Evolutionary conservation across 2,113 vertebrate genomes (phyloP).

Genomic region (Cryptomyrus ogoouensis): DNA sequence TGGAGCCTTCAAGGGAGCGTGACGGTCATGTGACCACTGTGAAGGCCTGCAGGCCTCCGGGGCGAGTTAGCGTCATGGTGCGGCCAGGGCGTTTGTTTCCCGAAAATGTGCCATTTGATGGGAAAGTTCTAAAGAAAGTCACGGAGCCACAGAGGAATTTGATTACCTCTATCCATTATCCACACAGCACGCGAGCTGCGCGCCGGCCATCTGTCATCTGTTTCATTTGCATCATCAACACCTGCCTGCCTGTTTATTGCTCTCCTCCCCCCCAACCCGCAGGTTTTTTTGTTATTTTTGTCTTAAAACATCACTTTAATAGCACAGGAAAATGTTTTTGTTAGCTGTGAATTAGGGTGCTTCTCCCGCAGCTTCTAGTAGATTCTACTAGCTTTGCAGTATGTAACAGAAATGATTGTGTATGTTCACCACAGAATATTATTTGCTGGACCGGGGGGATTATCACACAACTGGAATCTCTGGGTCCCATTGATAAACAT

Average conservation of each 20-base stretch:
- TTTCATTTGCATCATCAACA: conserved; percentile 88
- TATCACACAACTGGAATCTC: background rate
- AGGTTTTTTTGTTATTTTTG: background rate
- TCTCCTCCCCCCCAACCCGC: conserved; percentile 26
- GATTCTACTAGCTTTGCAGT: background rate
- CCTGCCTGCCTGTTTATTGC: conserved; percentile 81
- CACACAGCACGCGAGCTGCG: conserved; percentile 68
- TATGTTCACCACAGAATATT: background rate
- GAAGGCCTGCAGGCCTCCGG: background rate
- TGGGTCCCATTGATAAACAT: background rate
- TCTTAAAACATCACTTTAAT: conserved; percentile 66
- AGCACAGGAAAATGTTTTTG: conserved; percentile 80
- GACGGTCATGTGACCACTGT: background rate
- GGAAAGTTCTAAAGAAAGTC: conserved; percentile 74
- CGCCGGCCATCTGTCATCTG: conserved; percentile 79
- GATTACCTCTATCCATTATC: conserved; percentile 82
- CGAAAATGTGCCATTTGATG: conserved; percentile 14
- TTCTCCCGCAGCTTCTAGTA: conserved; percentile 41
- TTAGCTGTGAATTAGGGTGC: conserved; percentile 77
- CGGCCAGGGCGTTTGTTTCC: conserved; percentile 13
- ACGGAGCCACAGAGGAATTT: conserved; percentile 74
- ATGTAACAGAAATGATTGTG: background rate
- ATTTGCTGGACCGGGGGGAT: background rate
- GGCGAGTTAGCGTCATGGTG: background rate
- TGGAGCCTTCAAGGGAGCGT: background rate